Evolutionary conservation across 2,797 vertebrate genomes (phyloP), one percentile per base, ranked within the genome.

Genomic region (Leuciscus waleckii): DNA sequence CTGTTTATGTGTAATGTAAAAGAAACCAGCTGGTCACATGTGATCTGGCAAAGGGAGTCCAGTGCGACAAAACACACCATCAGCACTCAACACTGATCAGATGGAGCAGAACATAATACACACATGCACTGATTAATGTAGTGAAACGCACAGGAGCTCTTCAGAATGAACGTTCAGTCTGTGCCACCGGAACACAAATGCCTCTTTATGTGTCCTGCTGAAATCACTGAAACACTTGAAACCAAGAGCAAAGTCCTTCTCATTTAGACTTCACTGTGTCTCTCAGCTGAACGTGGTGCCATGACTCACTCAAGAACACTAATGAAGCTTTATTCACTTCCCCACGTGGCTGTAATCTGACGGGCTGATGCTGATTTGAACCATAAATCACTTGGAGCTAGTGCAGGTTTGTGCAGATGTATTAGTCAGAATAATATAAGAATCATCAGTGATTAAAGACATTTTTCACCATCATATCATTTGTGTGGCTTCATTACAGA

Each of bases 361-460:
- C 4, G 4, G 26, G 26, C 26, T 63, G 26, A 63, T 63, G 6
- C n/a, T 63, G 26, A 63, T 63, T 41, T 61, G 68, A 82, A 71
- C 13, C 3, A 4, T 82, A 58, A 43, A 71, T 81, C 54, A 23
- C 51, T 29, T 35, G 5, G n/a, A 29, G n/a, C 13, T 29, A 63
- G 13, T 43, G 80, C 58, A 37, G 23, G 61, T 63, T 63, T 63
- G 61, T 63, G 13, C 21, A 19, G 26, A 19, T 70, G 71, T 29
- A 13, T 51, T 23, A 43, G 26, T 29, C 13, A 16, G 26, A 29
- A 16, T 63, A 29, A 29, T 29, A 29, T 63, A 26, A 7, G 10
- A 46, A 43, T 23, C 35, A 79, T 74, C 58, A 43, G 43, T 63
- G 51, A 51, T 81, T 83, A 65, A 54, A 84, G 43, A 68, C 82